These are phyloP conservation scores for Caenorhabditis becei DNA, from an alignment of 2,888 invertebrate species.

Conservation along the genomic window DNA sequence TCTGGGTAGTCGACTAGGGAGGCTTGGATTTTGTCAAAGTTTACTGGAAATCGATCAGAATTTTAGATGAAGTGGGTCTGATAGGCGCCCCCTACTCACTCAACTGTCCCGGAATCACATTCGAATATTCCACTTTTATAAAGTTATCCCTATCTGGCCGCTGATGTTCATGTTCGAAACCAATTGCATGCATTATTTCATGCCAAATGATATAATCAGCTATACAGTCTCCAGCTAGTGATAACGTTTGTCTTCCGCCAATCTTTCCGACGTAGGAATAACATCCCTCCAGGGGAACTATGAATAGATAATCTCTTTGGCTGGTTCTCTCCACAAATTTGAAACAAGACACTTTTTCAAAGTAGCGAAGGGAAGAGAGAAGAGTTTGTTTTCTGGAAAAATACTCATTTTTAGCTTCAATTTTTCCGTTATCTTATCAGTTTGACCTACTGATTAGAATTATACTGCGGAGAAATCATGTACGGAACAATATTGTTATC, in stretches of 20 bases:
- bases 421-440: neutral
- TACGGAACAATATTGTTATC: constrained; percentile 73
- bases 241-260: constrained; percentile 69
- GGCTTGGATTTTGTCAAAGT: constrained; percentile 71
- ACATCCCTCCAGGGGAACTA: constrained; percentile 76
- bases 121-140: constrained; percentile 69
- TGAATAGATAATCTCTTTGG: constrained; percentile 72
- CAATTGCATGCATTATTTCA: constrained; percentile 73
- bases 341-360: constrained; percentile 75
- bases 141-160: constrained; percentile 73
- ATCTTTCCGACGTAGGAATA: constrained; percentile 78
- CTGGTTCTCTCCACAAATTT: constrained; percentile 69
- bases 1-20: constrained; percentile 69
- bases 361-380: constrained; percentile 61
- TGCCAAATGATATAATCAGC: constrained; percentile 77
- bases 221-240: constrained; percentile 72
- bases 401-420: too few species aligned
- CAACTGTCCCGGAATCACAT: constrained; percentile 71
- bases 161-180: constrained; percentile 78
- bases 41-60: constrained; percentile 70
- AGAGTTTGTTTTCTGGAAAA: constrained; percentile 69
- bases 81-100: constrained; percentile 61
- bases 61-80: too few species aligned
- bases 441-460: constrained; percentile 63
- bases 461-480: constrained; percentile 71